Base-by-base conservation (phyloP, 2,888 invertebrate genomes). In the Invenusta paracnida region DNA sequence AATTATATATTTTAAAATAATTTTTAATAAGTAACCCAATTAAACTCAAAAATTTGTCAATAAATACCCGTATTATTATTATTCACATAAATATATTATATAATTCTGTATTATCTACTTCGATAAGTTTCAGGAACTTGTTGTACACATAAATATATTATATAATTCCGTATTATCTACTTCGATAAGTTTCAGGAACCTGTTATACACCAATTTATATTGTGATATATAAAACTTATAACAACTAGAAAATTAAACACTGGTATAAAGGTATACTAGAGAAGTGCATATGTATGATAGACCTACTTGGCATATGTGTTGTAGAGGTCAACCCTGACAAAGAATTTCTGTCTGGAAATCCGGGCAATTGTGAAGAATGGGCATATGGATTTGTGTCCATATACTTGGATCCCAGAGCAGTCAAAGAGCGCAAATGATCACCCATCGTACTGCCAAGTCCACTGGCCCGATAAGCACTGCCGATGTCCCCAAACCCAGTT, bases 381-480 rank as follows among this genome's bases (percentile, higher is more conserved):
- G 79, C 79, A 30, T 85, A 85, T 81, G 79, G 79, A 30, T 28
- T 30, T 13, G 73, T 29, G 11, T 84, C 84, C 85, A 85, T 85
- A 29, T 85, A 85, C 67, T 85, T 85, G 28, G 81, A 81, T n/a
- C 85, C 81, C 2, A 85, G 79, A 17, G 85, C 85, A 28, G 85
- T 81, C 25, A 85, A 30, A 29, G 85, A 85, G 0, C 85, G 81
- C 23, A 85, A 30, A 85, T 85, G 85, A 25, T 85, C 85, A 23
- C 67, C 84, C 25, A 84, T 67, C 48, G 67, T 48, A 84, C 28
- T 84, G 27, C 67, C 67, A 1, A 67, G 67, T 29, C 67, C 67
- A 84, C 84, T 84, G 30, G 84, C 67, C 28, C 84, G 73, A 25
- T 73, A 73, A 5, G 73, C 67, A 1, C 67, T 25, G 67, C 84